Percentiles rank a stretch among this genome's conserved stretches.
These are phyloP conservation scores for Andrena praecox DNA, from an alignment of 2,888 invertebrate genomes.

Conservation along the genomic window DNA sequence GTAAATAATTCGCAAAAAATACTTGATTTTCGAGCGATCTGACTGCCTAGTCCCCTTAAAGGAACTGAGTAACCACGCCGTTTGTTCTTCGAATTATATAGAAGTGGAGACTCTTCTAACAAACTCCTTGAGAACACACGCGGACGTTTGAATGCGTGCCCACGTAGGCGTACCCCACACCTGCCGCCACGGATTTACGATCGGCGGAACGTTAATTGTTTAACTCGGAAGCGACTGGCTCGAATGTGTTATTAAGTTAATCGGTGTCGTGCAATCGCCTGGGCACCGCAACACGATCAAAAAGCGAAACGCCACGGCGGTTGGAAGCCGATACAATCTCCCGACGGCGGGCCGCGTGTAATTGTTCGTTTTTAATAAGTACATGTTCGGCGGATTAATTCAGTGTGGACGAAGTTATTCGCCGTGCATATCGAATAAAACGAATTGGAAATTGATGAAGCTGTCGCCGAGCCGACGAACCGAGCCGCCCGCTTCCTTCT, in stretches of 20 bases:
- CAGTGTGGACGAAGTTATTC: not conserved
- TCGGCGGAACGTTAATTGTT: conserved; percentile 51
- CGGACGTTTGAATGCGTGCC: not conserved
- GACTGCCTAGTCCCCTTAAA: no score
- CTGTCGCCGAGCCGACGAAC: not conserved
- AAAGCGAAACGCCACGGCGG: conserved; percentile 26
- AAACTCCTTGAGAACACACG: not conserved
- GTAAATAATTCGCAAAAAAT: no score
- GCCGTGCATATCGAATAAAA: not conserved
- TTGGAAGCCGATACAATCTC: conserved; percentile 44
- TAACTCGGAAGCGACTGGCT: conserved; percentile 49
- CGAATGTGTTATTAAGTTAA: conserved; percentile 59
- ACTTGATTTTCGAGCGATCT: no score
- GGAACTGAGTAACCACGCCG: no score
- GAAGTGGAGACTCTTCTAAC: no score
- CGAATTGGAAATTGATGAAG: conserved; percentile 4
- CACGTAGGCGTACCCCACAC: conserved; percentile 8
- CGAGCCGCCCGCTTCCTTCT: not conserved
- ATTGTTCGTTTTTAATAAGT: conserved; percentile 26
- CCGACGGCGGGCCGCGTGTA: conserved; percentile 6
- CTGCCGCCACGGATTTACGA: conserved; percentile 47
- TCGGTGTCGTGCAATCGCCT: conserved; percentile 41
- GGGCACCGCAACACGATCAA: conserved; percentile 29
- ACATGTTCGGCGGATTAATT: conserved; percentile 29
- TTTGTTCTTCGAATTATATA: no score